phyloP scores from a whole-genome alignment of 2,113 vertebrate species.

The Barbus barbus region DNA sequence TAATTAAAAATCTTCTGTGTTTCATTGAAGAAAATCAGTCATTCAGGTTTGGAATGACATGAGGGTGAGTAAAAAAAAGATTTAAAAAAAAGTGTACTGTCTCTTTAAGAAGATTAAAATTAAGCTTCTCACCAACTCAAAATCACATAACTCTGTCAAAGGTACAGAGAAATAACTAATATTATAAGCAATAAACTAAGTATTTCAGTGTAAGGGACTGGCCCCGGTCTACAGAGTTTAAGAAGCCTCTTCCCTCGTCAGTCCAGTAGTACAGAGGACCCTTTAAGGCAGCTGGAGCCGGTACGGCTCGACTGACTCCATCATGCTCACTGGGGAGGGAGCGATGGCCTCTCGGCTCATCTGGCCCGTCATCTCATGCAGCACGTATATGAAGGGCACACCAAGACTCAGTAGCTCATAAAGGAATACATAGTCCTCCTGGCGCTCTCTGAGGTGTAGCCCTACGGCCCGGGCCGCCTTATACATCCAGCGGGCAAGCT shows the following conservation, averaged over 20 bases:
- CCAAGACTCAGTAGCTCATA: conserved; percentile 91
- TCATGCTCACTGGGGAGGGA: conserved; percentile 68
- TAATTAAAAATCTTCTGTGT: not conserved
- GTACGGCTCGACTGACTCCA: conserved; percentile 62
- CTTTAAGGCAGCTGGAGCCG: conserved; percentile 30
- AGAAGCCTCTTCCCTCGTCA: not conserved
- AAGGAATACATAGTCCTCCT: conserved; percentile 85
- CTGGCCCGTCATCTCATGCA: conserved; percentile 83
- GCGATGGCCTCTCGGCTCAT: conserved; percentile 82
- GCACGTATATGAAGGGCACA: conserved; percentile 84
- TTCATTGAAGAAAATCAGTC: not conserved
- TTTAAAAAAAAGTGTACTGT: not conserved
- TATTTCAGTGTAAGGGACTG: not conserved
- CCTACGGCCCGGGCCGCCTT: conserved; percentile 72
- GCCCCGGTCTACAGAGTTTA: conserved; percentile 28
- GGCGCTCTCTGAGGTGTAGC: conserved; percentile 85
- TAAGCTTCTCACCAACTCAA: not conserved
- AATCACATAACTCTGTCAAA: not conserved
- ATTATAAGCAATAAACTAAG: not conserved
- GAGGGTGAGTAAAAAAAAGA: not conserved
- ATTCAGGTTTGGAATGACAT: not conserved
- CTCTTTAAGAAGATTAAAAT: not conserved
- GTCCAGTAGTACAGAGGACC: not conserved
- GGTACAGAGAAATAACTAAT: not conserved
- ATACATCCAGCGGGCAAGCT: conserved; percentile 81